These are phyloP conservation scores for Celastrina argiolus DNA, from an alignment of 2,888 invertebrate species.

Conservation along the genomic window DNA sequence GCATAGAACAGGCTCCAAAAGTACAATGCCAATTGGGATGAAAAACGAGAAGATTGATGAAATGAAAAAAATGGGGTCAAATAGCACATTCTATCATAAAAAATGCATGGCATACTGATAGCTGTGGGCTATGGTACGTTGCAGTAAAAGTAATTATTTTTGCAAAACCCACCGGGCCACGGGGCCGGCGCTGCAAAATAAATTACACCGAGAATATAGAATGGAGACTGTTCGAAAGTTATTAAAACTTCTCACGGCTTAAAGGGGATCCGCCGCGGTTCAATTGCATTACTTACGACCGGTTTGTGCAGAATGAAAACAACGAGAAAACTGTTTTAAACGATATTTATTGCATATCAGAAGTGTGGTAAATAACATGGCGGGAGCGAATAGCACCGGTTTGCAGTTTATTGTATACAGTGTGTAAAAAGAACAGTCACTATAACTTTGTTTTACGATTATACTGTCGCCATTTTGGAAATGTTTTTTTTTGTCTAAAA, in stretches of 20 bases:
- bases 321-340: neutral
- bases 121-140: neutral
- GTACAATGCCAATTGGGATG: too few relatives aligned
- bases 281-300: conserved; percentile 12
- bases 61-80: too few relatives aligned
- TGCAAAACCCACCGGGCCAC: conserved; percentile 8
- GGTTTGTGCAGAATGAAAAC: neutral
- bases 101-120: neutral
- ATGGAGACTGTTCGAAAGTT: conserved; percentile 28
- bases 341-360: neutral
- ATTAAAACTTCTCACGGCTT: conserved; percentile 25
- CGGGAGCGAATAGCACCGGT: too few relatives aligned
- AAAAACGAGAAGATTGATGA: too few relatives aligned
- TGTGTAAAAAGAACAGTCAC: too few relatives aligned
- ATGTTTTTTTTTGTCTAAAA: too few relatives aligned
- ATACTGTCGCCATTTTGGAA: too few relatives aligned
- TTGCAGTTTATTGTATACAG: too few relatives aligned
- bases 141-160: conserved; percentile 23
- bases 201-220: conserved; percentile 25
- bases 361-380: neutral
- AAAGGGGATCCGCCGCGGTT: neutral
- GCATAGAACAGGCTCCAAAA: too few relatives aligned
- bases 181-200: neutral
- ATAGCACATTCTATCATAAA: too few relatives aligned
- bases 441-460: too few relatives aligned